Evolutionary conservation across 2,797 vertebrate genomes (phyloP), one percentile per base, ranked within the genome.

Genomic region (Lithobates sylvaticus): DNA sequence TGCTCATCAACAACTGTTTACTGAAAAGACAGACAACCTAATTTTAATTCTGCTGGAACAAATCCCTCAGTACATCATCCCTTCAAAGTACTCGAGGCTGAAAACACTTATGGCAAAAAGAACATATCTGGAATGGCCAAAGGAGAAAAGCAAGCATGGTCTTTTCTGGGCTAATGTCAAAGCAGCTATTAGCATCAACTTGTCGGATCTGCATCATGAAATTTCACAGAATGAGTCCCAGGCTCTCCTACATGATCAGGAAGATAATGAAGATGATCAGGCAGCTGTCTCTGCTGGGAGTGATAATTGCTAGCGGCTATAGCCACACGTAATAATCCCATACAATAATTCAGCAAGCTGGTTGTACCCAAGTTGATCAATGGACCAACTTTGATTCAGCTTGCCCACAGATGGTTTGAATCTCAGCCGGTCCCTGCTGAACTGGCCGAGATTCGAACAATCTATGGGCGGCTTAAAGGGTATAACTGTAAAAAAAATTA

Each of bases 91-190:
- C 88, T 93, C 96, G 90, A 97, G 96, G 84, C 92, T 97, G 23
- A 96, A 94, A 89, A 91, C 94, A 90, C 95, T 98, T 88, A 97
- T 97, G 97, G 83, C 87, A 0, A 94, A 93, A 23, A 89, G 95
- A 84, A 97, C 97, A 8, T 97, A 97, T 84, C 87, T 97, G 88
- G 96, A 97, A 90, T 98, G 97, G 96, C 97, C 97, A 0, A 93
- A 93, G 67, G 97, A 98, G 79, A 95, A 88, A 84, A 92, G 90
- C 88, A 98, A 98, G 81, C 95, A 78, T n/a, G 93, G 91, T 29
- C 91, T 97, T 21, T 96, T 97, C 89, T 97, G 96, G 96, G 94
- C 94, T 10, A 96, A 97, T 85, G 92, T 98, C 67, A 93, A 93
- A 88, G 96, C 96, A 74, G 94, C 95, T 10, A 92, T 98, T 64